Conservation (phyloP, 1,140 invertebrate species). For the Drosophila repleta region DNA sequence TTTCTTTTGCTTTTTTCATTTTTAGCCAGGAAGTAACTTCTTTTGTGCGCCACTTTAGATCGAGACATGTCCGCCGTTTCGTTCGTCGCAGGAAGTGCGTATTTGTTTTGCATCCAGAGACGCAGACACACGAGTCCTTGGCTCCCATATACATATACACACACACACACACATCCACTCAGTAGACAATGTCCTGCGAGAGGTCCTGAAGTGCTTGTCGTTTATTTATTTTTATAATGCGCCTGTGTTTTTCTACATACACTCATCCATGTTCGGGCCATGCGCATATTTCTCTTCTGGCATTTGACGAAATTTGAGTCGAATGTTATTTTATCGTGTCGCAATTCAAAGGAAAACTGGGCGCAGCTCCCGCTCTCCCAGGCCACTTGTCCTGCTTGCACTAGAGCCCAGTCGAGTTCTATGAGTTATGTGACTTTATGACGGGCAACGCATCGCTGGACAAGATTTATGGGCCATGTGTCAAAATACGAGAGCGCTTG, state of each 20-base stretch:
- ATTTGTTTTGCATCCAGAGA: slow-evolving; percentile 72
- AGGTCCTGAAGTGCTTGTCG: slow-evolving; percentile 31
- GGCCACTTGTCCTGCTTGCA: slow-evolving; percentile 44
- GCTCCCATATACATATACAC: slow-evolving; percentile 23
- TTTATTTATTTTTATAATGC: slow-evolving; percentile 72
- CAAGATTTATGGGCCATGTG: slow-evolving; percentile 76
- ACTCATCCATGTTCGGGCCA: not conserved
- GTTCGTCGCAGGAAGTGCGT: slow-evolving; percentile 69
- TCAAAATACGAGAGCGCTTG: slow-evolving; percentile 71
- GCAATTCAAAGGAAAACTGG: slow-evolving; percentile 74
- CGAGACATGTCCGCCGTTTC: slow-evolving; percentile 44
- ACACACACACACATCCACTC: slow-evolving; percentile 5
- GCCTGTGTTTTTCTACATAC: not conserved
- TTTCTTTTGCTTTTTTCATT: not conserved
- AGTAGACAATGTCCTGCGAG: slow-evolving; percentile 29
- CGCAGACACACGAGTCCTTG: slow-evolving; percentile 21
- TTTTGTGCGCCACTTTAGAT: slow-evolving; percentile 61
- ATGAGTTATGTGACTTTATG: slow-evolving; percentile 74
- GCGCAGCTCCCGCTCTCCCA: slow-evolving; percentile 15
- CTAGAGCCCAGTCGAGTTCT: too few relatives aligned
- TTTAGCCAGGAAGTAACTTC: slow-evolving; percentile 72
- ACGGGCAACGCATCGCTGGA: slow-evolving; percentile 47
- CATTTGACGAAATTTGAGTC: slow-evolving; percentile 65
- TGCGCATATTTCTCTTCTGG: not conserved
- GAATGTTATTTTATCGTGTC: slow-evolving; percentile 80